Evolutionary conservation across 2,888 invertebrate species (phyloP).

Genomic region (Strigamia transsilvanica): DNA sequence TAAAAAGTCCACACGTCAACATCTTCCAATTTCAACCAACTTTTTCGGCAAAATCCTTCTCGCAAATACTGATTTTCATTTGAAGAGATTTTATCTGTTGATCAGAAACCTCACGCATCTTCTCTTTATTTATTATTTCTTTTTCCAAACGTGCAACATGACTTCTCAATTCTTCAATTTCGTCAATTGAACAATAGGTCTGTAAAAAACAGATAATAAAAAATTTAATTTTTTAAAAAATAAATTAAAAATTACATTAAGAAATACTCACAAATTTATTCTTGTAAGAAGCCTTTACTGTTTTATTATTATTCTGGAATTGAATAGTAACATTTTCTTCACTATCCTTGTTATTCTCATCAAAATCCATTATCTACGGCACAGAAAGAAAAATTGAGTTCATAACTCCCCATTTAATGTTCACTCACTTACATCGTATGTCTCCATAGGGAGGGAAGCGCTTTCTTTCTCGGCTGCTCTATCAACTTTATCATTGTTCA

Average conservation of each 20-base stretch:
- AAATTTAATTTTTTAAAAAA: neutral
- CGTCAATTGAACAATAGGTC: conserved; percentile 41
- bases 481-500: neutral
- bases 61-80: neutral
- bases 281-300: neutral
- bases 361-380: conserved; percentile 27
- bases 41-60: conserved; percentile 11
- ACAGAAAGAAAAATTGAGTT: neutral
- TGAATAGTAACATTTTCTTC: neutral
- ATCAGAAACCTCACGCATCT: neutral
- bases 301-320: conserved; percentile 40
- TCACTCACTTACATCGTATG: conserved; percentile 9
- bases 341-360: neutral
- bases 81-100: conserved; percentile 34
- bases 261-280: conserved; percentile 32
- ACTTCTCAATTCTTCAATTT: conserved; percentile 34
- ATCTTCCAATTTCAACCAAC: neutral
- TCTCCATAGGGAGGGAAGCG: neutral
- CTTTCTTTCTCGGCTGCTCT: neutral
- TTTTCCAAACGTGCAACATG: neutral
- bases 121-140: neutral
- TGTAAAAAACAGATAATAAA: neutral
- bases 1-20: neutral
- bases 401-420: neutral
- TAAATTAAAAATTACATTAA: neutral